phyloP scores from a whole-genome alignment of 2,797 vertebrate species.

The Balearica regulorum region DNA sequence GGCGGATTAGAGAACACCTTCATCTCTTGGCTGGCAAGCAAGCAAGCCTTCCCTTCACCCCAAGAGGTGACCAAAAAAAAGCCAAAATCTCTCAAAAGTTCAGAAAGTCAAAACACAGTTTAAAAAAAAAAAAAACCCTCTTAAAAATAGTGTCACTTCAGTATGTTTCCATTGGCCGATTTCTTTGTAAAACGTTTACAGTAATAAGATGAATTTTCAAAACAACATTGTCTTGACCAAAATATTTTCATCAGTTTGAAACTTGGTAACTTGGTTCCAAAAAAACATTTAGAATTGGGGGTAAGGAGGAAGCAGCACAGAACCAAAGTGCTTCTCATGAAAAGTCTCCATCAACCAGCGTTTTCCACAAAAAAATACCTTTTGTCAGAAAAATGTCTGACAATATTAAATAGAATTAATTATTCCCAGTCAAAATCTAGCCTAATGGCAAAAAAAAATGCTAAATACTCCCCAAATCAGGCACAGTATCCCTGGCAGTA shows the following conservation, averaged over 20 bases:
- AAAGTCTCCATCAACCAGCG: neutral
- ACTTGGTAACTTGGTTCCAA: neutral
- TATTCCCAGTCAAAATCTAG: neutral
- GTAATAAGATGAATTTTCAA: neutral
- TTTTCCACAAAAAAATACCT: neutral
- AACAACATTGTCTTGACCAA: neutral
- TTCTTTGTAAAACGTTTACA: neutral
- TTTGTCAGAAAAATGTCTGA: neutral
- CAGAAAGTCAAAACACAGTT: neutral
- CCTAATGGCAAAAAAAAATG: neutral
- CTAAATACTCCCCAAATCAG: neutral
- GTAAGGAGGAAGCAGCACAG: neutral
- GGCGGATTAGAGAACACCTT: neutral
- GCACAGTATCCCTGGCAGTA: accelerated
- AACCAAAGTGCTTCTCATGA: neutral
- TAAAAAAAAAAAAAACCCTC: neutral
- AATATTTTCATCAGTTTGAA: neutral
- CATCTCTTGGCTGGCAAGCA: neutral
- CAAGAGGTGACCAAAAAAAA: neutral
- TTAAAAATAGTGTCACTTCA: neutral
- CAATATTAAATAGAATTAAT: neutral
- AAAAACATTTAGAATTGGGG: neutral
- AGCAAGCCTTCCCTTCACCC: neutral
- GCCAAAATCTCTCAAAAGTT: neutral
- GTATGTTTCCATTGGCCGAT: neutral